phyloP scores from a whole-genome alignment of 2,113 vertebrate genomes.

The Dolichotis patagonum region DNA sequence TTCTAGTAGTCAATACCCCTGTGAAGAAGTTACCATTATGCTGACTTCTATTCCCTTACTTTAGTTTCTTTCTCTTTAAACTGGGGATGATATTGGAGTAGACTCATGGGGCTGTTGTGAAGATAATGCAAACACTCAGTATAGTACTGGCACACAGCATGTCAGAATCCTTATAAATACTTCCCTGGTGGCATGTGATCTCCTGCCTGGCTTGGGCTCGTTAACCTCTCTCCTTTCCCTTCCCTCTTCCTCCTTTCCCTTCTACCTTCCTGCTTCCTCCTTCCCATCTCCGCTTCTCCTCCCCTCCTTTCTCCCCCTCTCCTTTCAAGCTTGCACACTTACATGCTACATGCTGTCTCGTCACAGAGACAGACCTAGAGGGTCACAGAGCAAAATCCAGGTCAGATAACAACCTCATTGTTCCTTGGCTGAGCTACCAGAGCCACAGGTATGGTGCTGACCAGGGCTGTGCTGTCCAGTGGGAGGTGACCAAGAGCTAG shows the following conservation, averaged over 20 bases:
- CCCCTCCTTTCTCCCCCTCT: neutral
- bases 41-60: neutral
- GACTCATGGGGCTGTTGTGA: neutral
- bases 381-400: neutral
- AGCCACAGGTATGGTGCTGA: slow-evolving; percentile 69
- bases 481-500: slow-evolving; percentile 53
- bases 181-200: neutral
- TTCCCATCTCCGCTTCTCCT: too few relatives aligned
- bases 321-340: neutral
- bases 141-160: neutral
- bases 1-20: neutral
- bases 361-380: slow-evolving; percentile 46
- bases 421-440: slow-evolving; percentile 37
- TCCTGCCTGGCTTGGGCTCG: neutral
- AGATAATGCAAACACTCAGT: neutral
- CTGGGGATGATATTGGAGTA: neutral
- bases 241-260: too few relatives aligned
- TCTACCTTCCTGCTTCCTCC: too few relatives aligned
- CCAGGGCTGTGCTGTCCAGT: neutral
- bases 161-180: too few relatives aligned
- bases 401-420: slow-evolving; percentile 76
- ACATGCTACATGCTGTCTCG: neutral
- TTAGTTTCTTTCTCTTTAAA: slow-evolving; percentile 4
- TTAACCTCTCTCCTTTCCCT: neutral
- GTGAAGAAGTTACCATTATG: neutral